Conservation (phyloP, 2,797 vertebrate genomes). For the Potorous gilbertii region DNA sequence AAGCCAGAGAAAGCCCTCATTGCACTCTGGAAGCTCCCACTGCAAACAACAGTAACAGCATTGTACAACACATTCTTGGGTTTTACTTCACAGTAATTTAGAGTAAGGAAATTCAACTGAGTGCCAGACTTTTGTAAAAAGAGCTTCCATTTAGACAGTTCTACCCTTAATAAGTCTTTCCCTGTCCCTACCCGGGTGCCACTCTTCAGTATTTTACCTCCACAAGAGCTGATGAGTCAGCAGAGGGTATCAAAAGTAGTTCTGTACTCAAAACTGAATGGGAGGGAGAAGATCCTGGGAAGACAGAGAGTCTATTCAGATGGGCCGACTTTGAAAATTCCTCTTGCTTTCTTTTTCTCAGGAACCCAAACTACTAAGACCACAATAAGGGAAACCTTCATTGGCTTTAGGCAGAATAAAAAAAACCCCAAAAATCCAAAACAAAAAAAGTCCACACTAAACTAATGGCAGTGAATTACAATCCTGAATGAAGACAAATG, state of each 20-base stretch:
- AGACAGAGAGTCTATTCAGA: slow-evolving; percentile 74
- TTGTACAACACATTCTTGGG: slow-evolving; percentile 61
- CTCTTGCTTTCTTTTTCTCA: slow-evolving; percentile 48
- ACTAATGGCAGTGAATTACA: neutral
- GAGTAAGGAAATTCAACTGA: slow-evolving; percentile 53
- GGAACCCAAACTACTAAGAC: slow-evolving; percentile 37
- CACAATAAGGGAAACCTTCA: slow-evolving; percentile 1
- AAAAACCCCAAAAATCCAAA: no score
- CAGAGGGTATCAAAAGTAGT: slow-evolving; percentile 75
- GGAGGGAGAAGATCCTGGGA: slow-evolving; percentile 28
- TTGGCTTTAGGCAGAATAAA: neutral
- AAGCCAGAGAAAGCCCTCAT: slow-evolving; percentile 2
- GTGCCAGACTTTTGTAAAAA: slow-evolving; percentile 70
- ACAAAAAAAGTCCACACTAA: neutral
- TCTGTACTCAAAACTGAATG: slow-evolving; percentile 70
- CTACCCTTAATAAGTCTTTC: slow-evolving; percentile 63
- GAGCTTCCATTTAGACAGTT: slow-evolving; percentile 61
- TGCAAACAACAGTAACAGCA: slow-evolving; percentile 65
- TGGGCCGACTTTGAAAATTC: slow-evolving; percentile 56
- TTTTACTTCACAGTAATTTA: slow-evolving; percentile 47
- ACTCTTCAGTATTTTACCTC: slow-evolving; percentile 67
- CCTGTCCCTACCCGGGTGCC: slow-evolving; percentile 49
- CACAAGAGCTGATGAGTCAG: slow-evolving; percentile 69
- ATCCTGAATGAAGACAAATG: neutral
- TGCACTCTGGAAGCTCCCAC: slow-evolving; percentile 50